Conservation (phyloP, 2,797 vertebrate species). For the Sandelia bainsii region DNA sequence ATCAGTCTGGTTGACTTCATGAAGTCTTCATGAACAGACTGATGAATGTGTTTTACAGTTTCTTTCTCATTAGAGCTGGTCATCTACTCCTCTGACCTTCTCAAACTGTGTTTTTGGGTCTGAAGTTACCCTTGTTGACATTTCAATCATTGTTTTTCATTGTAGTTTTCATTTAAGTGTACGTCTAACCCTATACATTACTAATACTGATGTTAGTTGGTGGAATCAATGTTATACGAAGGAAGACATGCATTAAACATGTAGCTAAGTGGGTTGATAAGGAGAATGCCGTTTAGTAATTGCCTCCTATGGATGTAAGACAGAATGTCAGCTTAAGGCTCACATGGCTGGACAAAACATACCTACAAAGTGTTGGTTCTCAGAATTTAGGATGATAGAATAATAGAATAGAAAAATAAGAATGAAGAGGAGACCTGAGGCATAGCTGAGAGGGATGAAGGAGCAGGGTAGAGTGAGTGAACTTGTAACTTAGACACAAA, state of each 20-base stretch:
- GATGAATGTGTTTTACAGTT: no score
- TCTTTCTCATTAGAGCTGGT: no score
- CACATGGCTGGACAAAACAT: slow-evolving; percentile 12
- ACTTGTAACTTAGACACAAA: slow-evolving; percentile 57
- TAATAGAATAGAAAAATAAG: slow-evolving; percentile 35
- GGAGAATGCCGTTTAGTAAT: neutral
- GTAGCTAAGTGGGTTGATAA: slow-evolving; percentile 21
- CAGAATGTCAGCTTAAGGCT: slow-evolving; percentile 14
- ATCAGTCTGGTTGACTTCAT: no score
- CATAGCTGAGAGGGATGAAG: slow-evolving; percentile 50
- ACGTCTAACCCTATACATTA: no score
- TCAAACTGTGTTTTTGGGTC: no score
- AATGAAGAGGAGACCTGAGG: slow-evolving; percentile 49
- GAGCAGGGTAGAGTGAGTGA: slow-evolving; percentile 37
- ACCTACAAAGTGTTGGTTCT: slow-evolving; percentile 21
- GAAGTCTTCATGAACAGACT: no score
- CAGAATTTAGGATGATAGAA: slow-evolving; percentile 35
- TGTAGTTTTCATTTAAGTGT: no score
- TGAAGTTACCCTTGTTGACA: no score
- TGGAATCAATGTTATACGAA: neutral
- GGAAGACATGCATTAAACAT: slow-evolving; percentile 15
- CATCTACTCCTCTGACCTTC: no score
- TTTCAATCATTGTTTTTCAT: no score
- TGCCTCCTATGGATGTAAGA: slow-evolving; percentile 5
- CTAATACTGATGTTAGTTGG: neutral